phyloP scores from a whole-genome alignment of 2,888 invertebrate genomes.

The Plusia festucae region DNA sequence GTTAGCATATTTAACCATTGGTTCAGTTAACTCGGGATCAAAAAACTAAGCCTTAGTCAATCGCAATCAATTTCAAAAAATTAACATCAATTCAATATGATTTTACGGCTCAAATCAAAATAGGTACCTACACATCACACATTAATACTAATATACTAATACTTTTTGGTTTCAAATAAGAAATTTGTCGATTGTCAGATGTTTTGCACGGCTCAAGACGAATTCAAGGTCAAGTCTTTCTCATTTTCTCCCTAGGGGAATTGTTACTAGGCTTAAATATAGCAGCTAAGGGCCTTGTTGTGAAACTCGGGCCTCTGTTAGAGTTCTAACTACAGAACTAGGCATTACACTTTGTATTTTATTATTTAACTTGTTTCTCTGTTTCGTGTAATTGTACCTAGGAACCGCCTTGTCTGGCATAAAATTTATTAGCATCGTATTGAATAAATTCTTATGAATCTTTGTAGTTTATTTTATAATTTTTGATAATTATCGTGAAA shows the following conservation, averaged over 20 bases:
- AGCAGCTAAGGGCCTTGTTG: not conserved
- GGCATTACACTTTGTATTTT: conserved; percentile 1
- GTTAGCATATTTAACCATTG: too few relatives aligned
- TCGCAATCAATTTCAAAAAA: too few relatives aligned
- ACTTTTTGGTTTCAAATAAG: not conserved
- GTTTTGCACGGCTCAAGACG: not conserved
- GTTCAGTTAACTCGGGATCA: too few relatives aligned
- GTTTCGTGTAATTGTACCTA: not conserved
- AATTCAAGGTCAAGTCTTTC: not conserved
- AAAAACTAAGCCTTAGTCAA: too few relatives aligned
- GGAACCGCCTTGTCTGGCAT: not conserved
- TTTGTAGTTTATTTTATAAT: too few relatives aligned
- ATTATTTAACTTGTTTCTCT: not conserved
- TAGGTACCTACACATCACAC: too few relatives aligned
- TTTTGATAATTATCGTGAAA: too few relatives aligned
- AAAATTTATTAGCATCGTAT: not conserved
- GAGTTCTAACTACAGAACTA: not conserved
- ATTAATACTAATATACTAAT: too few relatives aligned
- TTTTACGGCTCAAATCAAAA: not conserved
- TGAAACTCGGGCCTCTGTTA: not conserved
- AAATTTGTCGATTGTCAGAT: not conserved
- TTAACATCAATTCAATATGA: not conserved
- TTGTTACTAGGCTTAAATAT: not conserved
- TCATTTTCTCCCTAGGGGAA: not conserved
- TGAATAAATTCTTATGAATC: not conserved